A percentile compares a stretch with the other conserved stretches of the same genome.
Conservation (phyloP, 2,888 invertebrate genomes). For the Uloborus plumipes region DNA sequence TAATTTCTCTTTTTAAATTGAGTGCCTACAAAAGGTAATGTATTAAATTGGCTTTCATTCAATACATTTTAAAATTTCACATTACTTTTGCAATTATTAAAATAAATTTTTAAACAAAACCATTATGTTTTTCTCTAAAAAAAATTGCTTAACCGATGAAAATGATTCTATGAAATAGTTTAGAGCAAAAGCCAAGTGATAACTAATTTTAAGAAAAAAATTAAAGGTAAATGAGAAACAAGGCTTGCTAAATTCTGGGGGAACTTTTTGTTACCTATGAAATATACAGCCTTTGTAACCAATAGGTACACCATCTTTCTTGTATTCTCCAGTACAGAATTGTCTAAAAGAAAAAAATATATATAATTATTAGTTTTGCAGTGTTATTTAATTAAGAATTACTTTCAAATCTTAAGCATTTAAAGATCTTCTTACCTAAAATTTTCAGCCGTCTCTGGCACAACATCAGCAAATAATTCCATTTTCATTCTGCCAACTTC, state of each 20-base stretch:
- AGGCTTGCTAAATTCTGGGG: neutral
- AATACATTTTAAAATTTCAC: no score
- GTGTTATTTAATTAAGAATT: neutral
- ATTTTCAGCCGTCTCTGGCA: slow-evolving; percentile 96
- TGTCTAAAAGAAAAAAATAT: slow-evolving; percentile 76
- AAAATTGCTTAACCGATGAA: no score
- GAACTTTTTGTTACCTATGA: slow-evolving; percentile 75
- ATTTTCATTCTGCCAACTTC: slow-evolving; percentile 98
- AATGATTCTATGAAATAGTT: no score
- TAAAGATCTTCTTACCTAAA: slow-evolving; percentile 75
- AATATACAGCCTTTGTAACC: slow-evolving; percentile 97
- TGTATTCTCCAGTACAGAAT: slow-evolving; percentile 97
- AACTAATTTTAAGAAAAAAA: no score
- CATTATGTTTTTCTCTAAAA: no score
- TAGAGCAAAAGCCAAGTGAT: no score
- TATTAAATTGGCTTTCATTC: no score
- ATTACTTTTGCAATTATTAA: no score
- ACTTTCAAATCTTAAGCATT: neutral
- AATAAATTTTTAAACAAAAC: no score
- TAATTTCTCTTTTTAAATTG: no score
- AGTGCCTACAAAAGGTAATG: no score
- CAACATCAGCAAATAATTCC: slow-evolving; percentile 96
- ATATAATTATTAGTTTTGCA: neutral
- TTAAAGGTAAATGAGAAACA: neutral
- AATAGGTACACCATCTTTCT: slow-evolving; percentile 94